Evolutionary conservation across 1,140 invertebrate species (phyloP).

Genomic region (Metopolophium dirhodum): DNA sequence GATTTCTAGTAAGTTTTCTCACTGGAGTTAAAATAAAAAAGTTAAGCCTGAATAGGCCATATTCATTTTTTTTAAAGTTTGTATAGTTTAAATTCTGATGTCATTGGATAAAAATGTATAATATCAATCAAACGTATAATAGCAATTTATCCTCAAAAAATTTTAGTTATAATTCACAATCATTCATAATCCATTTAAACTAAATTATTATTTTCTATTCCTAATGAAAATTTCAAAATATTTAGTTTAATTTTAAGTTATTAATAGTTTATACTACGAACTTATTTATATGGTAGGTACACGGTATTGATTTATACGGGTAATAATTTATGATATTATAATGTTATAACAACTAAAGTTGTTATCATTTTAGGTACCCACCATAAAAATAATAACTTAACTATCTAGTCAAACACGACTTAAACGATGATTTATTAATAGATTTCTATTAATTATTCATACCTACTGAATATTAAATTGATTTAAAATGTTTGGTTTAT

Average conservation of each 20-base stretch:
- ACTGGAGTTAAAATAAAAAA: background rate
- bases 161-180: too few relatives aligned
- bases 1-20: background rate
- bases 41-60: background rate
- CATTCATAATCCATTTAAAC: too few relatives aligned
- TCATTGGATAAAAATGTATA: background rate
- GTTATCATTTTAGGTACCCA: background rate
- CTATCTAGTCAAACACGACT: background rate
- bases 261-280: background rate
- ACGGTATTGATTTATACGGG: background rate
- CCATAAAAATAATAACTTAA: background rate
- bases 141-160: too few relatives aligned
- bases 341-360: background rate
- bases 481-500: background rate
- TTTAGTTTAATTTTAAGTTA: background rate
- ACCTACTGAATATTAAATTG: background rate
- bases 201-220: background rate
- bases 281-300: background rate
- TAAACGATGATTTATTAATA: background rate
- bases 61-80: background rate
- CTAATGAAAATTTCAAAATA: background rate
- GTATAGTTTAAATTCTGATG: background rate
- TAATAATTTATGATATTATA: background rate
- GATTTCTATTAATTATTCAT: too few relatives aligned
- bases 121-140: too few relatives aligned